phyloP scores from a whole-genome alignment of 2,888 invertebrate genomes.

The Crocallis elinguaria region DNA sequence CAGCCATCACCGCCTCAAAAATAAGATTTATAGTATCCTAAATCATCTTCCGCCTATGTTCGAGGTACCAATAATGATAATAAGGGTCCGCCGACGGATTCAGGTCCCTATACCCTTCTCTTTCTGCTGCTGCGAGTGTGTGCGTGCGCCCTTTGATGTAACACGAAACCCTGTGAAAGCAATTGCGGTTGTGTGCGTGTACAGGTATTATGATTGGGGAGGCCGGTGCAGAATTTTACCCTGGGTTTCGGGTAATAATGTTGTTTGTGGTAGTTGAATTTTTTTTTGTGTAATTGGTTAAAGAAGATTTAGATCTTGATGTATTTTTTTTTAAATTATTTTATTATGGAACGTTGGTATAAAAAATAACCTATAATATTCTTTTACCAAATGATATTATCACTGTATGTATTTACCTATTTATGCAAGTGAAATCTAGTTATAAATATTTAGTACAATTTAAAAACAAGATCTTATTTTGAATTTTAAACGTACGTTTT shows the following conservation, averaged over 20 bases:
- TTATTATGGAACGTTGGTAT: no score
- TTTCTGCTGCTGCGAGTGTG: conserved; percentile 26
- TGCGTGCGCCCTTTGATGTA: conserved; percentile 50
- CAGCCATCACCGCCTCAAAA: no score
- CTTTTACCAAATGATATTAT: no score
- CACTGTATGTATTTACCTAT: no score
- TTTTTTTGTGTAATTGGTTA: background rate
- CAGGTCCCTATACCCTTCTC: conserved; percentile 31
- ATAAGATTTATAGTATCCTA: no score
- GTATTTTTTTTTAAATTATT: no score
- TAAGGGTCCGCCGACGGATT: conserved; percentile 23
- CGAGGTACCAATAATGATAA: background rate
- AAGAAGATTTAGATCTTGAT: background rate
- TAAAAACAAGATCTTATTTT: no score
- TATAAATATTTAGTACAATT: no score
- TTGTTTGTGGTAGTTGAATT: background rate
- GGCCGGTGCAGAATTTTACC: conserved; percentile 35
- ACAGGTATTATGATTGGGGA: conserved; percentile 50
- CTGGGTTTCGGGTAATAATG: conserved; percentile 32
- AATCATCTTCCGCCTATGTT: no score
- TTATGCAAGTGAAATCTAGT: no score
- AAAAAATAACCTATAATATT: no score
- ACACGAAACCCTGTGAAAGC: conserved; percentile 54
- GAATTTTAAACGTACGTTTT: no score
- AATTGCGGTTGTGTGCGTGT: conserved; percentile 48